Base-by-base conservation (phyloP, 2,797 vertebrate species). In the Semaprochilodus insignis region DNA sequence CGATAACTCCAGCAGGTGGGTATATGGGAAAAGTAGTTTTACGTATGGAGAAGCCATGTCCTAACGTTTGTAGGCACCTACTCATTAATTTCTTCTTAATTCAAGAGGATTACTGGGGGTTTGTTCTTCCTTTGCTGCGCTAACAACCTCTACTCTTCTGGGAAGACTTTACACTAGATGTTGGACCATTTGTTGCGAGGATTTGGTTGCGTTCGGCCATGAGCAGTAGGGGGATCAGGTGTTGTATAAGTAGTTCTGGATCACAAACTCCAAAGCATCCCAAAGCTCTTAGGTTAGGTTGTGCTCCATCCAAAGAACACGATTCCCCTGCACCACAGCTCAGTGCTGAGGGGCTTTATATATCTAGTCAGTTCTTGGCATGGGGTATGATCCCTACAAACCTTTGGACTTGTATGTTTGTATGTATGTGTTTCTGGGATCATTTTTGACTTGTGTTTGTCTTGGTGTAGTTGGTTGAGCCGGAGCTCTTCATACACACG, bases 401-500 rank as follows among this genome's bases (percentile, higher is more conserved):
- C 7, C 11, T 78, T 65, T 70, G 63, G 21, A 34, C 8, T 14
- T 62, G 31, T 62, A 17, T 21, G 5, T 81, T 14, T 65, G 40
- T 44, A 6, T 44, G 40, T 44, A 44, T 44, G 40, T 44, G 5
- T 44, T 44, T 6, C 6, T 44, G 40, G 40, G 40, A 44, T 44
- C 6, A 0, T 44, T 44, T 10, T 44, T 44, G 40, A 44, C 36
- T 3, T 40, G 36, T 40, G 31, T 44, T 2, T 10, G 78, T 89
- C 65, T 87, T 55, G 87, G 87, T 80, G 86, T 88, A 95, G 95
- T 80, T 94, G 93, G 92, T 88, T 95, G 84, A 94, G 93, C 76
- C 93, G 95, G 89, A 95, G 94, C 92, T 95, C 94, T 80, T 95
- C 95, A 87, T 96, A 96, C 91, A 94, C 93, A 60, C 93, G 95